Evolutionary conservation across 2,888 invertebrate species (phyloP).

Genomic region (Harpagoxenus sublaevis): DNA sequence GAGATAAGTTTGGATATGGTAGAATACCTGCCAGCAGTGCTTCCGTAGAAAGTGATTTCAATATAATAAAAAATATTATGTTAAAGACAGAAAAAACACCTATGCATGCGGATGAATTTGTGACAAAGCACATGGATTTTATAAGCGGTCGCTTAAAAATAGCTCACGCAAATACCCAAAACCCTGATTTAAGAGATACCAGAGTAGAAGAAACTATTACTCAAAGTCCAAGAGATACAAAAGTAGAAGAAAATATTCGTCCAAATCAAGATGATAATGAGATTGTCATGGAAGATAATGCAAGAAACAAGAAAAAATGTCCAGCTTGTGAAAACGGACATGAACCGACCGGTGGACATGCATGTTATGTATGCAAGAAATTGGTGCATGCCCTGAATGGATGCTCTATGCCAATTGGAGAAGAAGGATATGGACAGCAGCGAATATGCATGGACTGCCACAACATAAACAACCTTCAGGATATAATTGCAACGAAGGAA

Average conservation of each 20-base stretch:
- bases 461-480: neutral
- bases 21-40: constrained; percentile 8
- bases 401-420: neutral
- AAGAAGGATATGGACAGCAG: neutral
- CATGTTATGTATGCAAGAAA: neutral
- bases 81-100: neutral
- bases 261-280: neutral
- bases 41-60: neutral
- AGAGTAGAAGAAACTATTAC: neutral
- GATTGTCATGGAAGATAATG: neutral
- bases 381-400: neutral
- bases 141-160: constrained; percentile 11
- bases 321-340: constrained; percentile 11
- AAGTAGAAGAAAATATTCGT: no score
- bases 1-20: constrained; percentile 14
- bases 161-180: neutral
- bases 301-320: neutral
- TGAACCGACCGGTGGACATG: neutral
- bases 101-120: constrained; percentile 15
- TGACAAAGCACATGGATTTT: neutral
- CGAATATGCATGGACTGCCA: neutral
- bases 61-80: constrained; percentile 13
- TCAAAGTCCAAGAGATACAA: no score
- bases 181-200: neutral
- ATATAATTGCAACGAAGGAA: neutral